Evolutionary conservation across 2,113 vertebrate species (phyloP).

Genomic region (Gopherus evgoodei): DNA sequence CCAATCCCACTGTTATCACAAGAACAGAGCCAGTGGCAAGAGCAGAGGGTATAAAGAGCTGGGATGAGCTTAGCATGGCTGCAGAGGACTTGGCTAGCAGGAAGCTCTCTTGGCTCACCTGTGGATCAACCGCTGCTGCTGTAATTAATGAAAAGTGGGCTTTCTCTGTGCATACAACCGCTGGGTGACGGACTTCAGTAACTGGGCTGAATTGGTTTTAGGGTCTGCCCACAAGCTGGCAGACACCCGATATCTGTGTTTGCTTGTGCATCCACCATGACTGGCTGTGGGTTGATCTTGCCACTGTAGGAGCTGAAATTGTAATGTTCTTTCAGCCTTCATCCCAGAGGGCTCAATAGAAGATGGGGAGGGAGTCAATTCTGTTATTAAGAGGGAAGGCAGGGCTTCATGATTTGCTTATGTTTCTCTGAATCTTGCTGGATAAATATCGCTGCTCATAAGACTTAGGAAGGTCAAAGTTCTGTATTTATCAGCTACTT

Average conservation of each 20-base stretch:
- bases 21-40: neutral
- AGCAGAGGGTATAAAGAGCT: neutral
- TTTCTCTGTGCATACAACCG: neutral
- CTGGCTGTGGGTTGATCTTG: neutral
- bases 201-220: neutral
- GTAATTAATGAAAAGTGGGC: neutral
- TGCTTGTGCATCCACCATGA: neutral
- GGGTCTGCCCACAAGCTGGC: neutral
- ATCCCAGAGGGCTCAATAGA: neutral
- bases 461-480: slow-evolving; percentile 25
- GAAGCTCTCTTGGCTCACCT: neutral
- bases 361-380: slow-evolving; percentile 5
- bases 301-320: neutral
- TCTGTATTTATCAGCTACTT: neutral
- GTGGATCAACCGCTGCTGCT: neutral
- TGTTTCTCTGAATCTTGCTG: neutral
- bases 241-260: neutral
- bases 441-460: slow-evolving; percentile 32
- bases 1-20: neutral
- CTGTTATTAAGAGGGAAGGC: slow-evolving; percentile 10
- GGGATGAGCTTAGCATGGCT: neutral
- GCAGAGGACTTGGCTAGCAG: neutral
- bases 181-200: neutral
- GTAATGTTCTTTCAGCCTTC: neutral
- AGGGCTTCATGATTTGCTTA: neutral